Base-by-base conservation (phyloP, 2,797 vertebrate genomes). In the Myoxocephalus aenaeus region DNA sequence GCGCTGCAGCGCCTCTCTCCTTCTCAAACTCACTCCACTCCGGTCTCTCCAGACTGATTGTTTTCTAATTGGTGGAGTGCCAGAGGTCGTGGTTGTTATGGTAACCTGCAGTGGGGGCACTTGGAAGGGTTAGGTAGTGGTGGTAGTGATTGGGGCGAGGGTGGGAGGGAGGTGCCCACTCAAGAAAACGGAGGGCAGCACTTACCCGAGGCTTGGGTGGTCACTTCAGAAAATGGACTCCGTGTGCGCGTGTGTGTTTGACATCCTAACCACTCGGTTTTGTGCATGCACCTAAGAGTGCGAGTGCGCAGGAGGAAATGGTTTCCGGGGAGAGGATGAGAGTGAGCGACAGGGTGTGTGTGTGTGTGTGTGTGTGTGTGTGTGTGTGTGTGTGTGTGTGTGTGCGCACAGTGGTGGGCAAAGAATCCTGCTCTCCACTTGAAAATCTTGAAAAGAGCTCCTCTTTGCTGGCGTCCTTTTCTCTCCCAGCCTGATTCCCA, bases 51-150 rank as follows among this genome's bases (percentile, higher is more conserved):
- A 86, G 81, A 81, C 81, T 95, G 93, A 95, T 95, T 95, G 92
- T 93, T 92, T 95, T 94, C 92, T 95, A 95, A 95, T 95, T 95
- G 94, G 93, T 91, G 83, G 89, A 93, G 91, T 88, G 91, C 94
- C 84, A 90, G 92, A 93, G 94, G 92, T 92, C 71, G 83, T 89
- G 91, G 94, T 95, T 95, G 94, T 94, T 95, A 94, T 94, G 93
- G 91, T 92, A 93, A 94, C 92, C 90, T 87, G 82, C 61, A 62
- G 57, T 79, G 84, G 89, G 88, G 89, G 88, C 86, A 90, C 85
- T 89, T 87, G 85, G 87, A 79, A 62, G 80, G 85, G 80, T 87
- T 77, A 77, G 81, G 63, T 72, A 73, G 77, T 57, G 53, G 65
- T 72, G 70, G 79, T 65, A 38, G 67, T 76, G 74, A 81, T 59